Evolutionary conservation across 2,113 vertebrate genomes (phyloP), one percentile per base, ranked within the genome.

Genomic region (Sinocyclocheilus rhinocerous): DNA sequence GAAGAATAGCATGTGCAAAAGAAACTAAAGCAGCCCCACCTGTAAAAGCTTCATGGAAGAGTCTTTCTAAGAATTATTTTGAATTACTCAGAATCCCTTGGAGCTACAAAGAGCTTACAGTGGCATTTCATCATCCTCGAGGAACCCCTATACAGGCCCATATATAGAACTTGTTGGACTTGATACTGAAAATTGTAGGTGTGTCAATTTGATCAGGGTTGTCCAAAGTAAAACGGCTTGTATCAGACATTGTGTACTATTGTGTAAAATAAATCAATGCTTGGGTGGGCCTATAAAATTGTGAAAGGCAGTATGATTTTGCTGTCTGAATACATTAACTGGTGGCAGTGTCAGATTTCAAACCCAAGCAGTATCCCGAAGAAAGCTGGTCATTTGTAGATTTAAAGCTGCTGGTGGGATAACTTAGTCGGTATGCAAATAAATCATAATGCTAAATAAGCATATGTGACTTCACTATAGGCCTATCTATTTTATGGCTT

Each of bases 21-120:
- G 15, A 70, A 24, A 48, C 26, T 2, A 13, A 61, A n/a, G 57
- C 26, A 13, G 63, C 12, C 24, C 26, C 63, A 67, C 72, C 72
- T 10, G 22, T 26, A 22, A 10, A 45, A 22, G 18, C 36, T 42
- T 42, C 69, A 39, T 42, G 11, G 6, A 48, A 75, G 22, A 75
- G 13, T 13, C 22, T 77, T 77, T 77, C 76, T 20, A 52, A 77
- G 26, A 77, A 77, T 10, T 26, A 9, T 24, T 76, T 50, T 77
- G 73, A 76, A 77, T 4, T 29, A 18, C 76, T 5, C 42, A 26
- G 24, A 77, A 77, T 52, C 24, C 48, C 8, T 55, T 55, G n/a
- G 24, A 76, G 75, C 75, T 16, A 76, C 11, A 29, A 76, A 8
- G 13, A 24, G 45, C 20, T 75, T 9, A 72, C 69, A 72, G 12